Conservation (phyloP, 2,797 vertebrate species). For the Mastacembelus armatus region DNA sequence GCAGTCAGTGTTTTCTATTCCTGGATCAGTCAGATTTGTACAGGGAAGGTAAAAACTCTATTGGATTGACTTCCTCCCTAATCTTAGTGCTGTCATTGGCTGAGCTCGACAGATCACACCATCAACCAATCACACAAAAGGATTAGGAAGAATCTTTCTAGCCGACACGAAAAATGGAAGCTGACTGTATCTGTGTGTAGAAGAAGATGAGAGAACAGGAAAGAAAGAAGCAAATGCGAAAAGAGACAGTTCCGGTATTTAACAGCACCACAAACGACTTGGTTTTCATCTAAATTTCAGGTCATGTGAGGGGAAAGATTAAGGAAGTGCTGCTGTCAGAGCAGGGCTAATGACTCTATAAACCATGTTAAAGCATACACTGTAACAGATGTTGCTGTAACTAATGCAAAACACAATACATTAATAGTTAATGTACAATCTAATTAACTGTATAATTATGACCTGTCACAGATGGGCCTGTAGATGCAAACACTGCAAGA, state of each 20-base stretch:
- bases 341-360: constrained; percentile 58
- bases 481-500: not conserved
- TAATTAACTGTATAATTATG: not conserved
- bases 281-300: constrained; percentile 22
- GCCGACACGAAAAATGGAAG: constrained; percentile 15
- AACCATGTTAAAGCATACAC: constrained; percentile 42
- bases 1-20: constrained; percentile 51
- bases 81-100: constrained; percentile 73
- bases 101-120: constrained; percentile 49
- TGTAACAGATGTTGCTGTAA: constrained; percentile 33
- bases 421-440: not conserved
- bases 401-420: constrained; percentile 5
- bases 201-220: constrained; percentile 12
- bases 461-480: not conserved
- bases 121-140: constrained; percentile 69
- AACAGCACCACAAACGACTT: not conserved
- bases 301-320: constrained; percentile 49
- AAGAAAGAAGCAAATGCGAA: constrained; percentile 9
- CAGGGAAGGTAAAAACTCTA: constrained; percentile 65
- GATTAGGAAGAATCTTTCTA: constrained; percentile 62
- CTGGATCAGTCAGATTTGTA: constrained; percentile 60
- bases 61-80: constrained; percentile 80
- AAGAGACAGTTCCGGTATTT: not conserved
- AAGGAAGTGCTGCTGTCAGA: constrained; percentile 37
- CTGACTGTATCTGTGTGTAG: constrained; percentile 16